Conservation (phyloP, 2,797 vertebrate genomes). For the Esox lucius region DNA sequence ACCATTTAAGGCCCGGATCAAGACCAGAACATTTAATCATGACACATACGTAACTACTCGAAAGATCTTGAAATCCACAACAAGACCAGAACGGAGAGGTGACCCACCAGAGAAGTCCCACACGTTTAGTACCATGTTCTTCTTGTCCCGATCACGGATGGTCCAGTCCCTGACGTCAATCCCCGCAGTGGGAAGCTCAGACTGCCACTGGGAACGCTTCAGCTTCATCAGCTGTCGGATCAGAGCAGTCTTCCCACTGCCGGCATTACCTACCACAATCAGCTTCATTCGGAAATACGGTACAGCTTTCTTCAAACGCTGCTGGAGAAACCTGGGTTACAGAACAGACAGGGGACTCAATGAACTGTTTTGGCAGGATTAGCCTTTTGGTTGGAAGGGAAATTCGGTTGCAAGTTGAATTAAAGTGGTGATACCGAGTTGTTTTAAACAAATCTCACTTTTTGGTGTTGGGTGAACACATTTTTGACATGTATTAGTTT, state of each 20-base stretch:
- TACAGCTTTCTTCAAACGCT: slow-evolving; percentile 93
- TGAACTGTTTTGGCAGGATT: neutral
- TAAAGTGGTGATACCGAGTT: neutral
- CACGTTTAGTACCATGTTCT: slow-evolving; percentile 87
- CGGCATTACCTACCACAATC: slow-evolving; percentile 88
- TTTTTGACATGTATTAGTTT: too few species aligned
- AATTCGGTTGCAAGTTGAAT: neutral
- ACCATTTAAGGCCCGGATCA: neutral
- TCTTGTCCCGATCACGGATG: slow-evolving; percentile 81
- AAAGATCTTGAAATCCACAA: neutral
- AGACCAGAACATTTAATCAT: neutral
- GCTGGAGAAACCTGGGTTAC: slow-evolving; percentile 88
- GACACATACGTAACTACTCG: too few species aligned
- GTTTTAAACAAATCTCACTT: neutral
- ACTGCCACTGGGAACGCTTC: slow-evolving; percentile 70
- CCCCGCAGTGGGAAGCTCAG: slow-evolving; percentile 65
- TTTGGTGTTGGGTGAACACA: neutral
- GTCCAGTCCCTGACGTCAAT: slow-evolving; percentile 89
- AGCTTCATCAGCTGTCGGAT: slow-evolving; percentile 88
- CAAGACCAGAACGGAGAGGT: neutral
- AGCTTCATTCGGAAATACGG: slow-evolving; percentile 96
- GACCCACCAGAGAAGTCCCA: slow-evolving; percentile 95
- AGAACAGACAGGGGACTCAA: neutral
- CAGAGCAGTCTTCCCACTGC: slow-evolving; percentile 91
- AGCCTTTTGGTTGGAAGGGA: neutral